These are phyloP conservation scores for Sciurus vulgaris DNA, from an alignment of 2,797 vertebrate genomes.

Conservation along the genomic window DNA sequence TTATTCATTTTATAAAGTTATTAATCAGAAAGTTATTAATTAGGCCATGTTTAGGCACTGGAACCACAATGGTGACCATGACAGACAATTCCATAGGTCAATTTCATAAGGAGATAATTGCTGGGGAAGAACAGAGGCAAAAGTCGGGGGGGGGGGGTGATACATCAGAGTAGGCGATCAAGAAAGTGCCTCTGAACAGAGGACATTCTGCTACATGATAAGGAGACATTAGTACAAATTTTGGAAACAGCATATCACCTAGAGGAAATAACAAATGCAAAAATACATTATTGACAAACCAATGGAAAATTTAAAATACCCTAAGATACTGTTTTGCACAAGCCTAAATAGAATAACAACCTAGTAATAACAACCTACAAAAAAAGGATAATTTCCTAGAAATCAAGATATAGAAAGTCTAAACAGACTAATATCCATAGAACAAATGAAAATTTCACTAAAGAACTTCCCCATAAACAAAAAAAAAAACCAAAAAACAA, in stretches of 20 bases:
- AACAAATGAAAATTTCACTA: background rate
- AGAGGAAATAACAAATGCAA: background rate
- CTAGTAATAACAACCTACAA: background rate
- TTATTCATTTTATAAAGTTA: constrained; percentile 5
- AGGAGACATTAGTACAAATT: background rate
- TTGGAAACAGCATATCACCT: background rate
- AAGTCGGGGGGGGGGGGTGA: background rate
- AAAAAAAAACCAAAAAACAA: background rate
- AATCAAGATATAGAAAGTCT: background rate
- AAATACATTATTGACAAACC: background rate
- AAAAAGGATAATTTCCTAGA: background rate
- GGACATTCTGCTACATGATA: background rate
- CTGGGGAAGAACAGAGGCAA: background rate
- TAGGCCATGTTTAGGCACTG: background rate
- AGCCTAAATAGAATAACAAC: background rate
- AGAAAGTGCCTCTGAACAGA: background rate
- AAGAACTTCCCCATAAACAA: background rate
- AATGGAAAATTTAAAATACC: background rate
- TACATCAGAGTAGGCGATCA: background rate
- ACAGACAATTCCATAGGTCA: background rate
- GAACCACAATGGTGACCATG: background rate
- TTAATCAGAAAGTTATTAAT: background rate
- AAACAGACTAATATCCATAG: background rate
- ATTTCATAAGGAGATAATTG: background rate
- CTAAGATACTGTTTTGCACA: background rate